These are phyloP conservation scores for Capitella teleta DNA, from an alignment of 1,140 invertebrate genomes.

Conservation along the genomic window DNA sequence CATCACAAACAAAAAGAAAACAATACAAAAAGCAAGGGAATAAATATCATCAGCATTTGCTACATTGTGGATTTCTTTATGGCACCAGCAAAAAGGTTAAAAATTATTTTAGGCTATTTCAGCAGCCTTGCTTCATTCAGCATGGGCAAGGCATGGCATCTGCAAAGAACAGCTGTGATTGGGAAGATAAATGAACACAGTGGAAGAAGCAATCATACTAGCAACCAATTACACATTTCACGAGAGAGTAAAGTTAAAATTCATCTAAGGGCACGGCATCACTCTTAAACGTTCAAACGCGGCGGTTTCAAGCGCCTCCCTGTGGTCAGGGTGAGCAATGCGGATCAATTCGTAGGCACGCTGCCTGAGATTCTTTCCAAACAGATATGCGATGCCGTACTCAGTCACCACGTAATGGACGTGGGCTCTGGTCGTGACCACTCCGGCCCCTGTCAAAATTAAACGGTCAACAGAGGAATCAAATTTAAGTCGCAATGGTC, in stretches of 20 bases:
- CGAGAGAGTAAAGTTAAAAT: background rate
- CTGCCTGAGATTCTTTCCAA: constrained; percentile 79
- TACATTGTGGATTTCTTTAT: too few species aligned
- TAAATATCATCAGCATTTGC: too few species aligned
- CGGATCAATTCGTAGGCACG: constrained; percentile 78
- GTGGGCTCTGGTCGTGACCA: constrained; percentile 83
- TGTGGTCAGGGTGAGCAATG: constrained; percentile 79
- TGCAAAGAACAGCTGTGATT: too few species aligned
- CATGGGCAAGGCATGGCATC: too few species aligned
- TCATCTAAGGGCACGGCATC: constrained; percentile 60
- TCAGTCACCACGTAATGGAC: constrained; percentile 90
- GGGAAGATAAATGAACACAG: too few species aligned
- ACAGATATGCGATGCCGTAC: constrained; percentile 77
- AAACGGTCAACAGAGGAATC: background rate
- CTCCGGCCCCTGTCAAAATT: constrained; percentile 69
- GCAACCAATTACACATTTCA: background rate
- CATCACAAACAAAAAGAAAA: too few species aligned
- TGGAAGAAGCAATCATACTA: too few species aligned
- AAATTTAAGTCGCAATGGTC: too few species aligned
- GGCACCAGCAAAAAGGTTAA: too few species aligned
- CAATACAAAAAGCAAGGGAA: too few species aligned
- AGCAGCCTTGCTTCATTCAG: too few species aligned
- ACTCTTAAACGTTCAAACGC: constrained; percentile 76
- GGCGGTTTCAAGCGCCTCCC: constrained; percentile 66
- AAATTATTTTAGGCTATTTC: too few species aligned